Evolutionary conservation across 35 echinoderm and acorn worm species (phyloP).

Genomic region (Acanthaster planci): DNA sequence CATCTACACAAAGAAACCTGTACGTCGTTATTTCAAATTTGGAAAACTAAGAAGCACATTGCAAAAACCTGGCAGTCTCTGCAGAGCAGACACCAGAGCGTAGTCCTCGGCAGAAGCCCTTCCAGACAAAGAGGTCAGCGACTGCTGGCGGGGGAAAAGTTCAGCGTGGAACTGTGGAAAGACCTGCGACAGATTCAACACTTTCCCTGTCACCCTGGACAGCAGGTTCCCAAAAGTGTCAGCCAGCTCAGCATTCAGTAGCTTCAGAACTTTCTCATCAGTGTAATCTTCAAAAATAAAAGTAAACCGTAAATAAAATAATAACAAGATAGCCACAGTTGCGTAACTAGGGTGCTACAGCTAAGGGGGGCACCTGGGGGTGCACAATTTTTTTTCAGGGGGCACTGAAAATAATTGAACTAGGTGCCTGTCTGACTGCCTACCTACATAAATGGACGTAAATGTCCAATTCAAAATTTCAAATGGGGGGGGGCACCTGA

Average conservation of each 20-base stretch:
- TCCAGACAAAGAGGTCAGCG: background rate
- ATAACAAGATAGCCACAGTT: no score
- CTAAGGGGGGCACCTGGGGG: no score
- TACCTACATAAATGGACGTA: no score
- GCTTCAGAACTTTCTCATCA: constrained; percentile 65
- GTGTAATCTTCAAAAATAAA: constrained; percentile 65
- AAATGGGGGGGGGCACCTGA: no score
- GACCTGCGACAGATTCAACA: constrained; percentile 64
- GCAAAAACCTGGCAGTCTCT: constrained; percentile 74
- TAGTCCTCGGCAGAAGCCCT: constrained; percentile 66
- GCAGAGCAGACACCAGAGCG: constrained; percentile 55
- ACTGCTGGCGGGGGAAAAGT: constrained; percentile 58
- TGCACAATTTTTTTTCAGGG: no score
- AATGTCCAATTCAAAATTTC: no score
- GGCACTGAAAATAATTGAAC: no score
- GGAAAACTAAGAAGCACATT: background rate
- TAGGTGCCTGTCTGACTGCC: no score
- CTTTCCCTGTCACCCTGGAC: constrained; percentile 75
- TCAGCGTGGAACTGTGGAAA: constrained; percentile 73
- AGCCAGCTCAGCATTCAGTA: constrained; percentile 85
- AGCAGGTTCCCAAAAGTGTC: constrained; percentile 91
- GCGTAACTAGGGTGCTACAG: no score
- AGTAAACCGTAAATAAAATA: background rate
- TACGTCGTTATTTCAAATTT: no score
- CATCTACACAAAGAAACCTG: no score